phyloP scores from a whole-genome alignment of 2,797 vertebrate genomes.

The Odontamblyopus lacepedii region DNA sequence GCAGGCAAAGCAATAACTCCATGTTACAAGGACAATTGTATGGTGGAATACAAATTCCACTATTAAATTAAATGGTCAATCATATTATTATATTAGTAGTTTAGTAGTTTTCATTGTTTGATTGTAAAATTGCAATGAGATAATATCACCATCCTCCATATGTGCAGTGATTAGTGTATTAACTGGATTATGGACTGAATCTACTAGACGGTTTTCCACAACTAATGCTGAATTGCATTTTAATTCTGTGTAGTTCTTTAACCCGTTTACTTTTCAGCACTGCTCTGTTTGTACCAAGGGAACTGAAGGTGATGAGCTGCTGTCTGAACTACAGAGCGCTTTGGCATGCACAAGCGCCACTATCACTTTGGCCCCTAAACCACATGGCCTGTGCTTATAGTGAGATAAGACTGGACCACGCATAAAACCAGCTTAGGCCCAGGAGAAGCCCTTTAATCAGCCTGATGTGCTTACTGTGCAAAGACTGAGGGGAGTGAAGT shows the following conservation, averaged over 20 bases:
- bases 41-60: too few species aligned
- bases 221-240: neutral
- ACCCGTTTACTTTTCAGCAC: neutral
- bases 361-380: slow-evolving; percentile 58
- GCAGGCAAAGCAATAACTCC: too few species aligned
- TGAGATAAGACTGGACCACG: slow-evolving; percentile 55
- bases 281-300: slow-evolving; percentile 19
- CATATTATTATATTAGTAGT: too few species aligned
- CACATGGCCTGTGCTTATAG: slow-evolving; percentile 52
- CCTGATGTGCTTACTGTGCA: slow-evolving; percentile 68
- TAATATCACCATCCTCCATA: neutral
- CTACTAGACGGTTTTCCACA: neutral
- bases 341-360: slow-evolving; percentile 33
- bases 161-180: neutral
- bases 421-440: slow-evolving; percentile 67
- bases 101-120: too few species aligned
- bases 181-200: neutral
- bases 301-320: slow-evolving; percentile 43
- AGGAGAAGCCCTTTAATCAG: slow-evolving; percentile 73
- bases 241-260: neutral
- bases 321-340: slow-evolving; percentile 45
- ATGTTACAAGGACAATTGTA: too few species aligned
- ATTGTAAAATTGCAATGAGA: neutral
- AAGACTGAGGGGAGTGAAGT: slow-evolving; percentile 71
- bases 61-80: too few species aligned